A percentile compares a stretch with the other conserved stretches of the same genome.
Conservation (phyloP, 2,797 vertebrate species). For the Mormyrus proboscirostris region DNA sequence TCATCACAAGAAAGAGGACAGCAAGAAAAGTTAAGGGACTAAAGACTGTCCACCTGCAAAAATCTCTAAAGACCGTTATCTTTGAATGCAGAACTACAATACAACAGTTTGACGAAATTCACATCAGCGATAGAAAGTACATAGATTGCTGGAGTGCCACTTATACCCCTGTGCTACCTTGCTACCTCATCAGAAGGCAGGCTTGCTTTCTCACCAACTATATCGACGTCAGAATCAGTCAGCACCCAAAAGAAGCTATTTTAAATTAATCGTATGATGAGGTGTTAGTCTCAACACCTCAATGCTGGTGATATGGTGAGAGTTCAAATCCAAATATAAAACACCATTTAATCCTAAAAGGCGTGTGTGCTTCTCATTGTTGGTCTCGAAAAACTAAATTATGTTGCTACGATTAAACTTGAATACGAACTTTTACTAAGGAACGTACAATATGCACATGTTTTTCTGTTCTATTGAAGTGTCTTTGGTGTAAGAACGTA, state of each 20-base stretch:
- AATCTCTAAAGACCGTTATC: neutral
- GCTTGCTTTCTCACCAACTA: neutral
- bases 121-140: neutral
- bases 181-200: neutral
- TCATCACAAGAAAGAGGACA: neutral
- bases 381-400: neutral
- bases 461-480: neutral
- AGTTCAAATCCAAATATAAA: neutral
- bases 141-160: neutral
- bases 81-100: neutral
- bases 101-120: neutral
- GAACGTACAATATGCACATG: neutral
- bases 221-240: neutral
- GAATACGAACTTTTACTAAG: neutral
- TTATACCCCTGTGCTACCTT: neutral
- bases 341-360: neutral
- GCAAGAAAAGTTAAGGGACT: neutral
- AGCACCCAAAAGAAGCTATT: neutral
- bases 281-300: neutral
- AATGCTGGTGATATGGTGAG: neutral
- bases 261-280: neutral
- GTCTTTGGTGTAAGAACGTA: neutral
- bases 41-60: neutral
- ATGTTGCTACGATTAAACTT: neutral
- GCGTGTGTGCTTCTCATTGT: neutral